Conservation (phyloP, 1,140 invertebrate genomes). For the Apis laboriosa region DNA sequence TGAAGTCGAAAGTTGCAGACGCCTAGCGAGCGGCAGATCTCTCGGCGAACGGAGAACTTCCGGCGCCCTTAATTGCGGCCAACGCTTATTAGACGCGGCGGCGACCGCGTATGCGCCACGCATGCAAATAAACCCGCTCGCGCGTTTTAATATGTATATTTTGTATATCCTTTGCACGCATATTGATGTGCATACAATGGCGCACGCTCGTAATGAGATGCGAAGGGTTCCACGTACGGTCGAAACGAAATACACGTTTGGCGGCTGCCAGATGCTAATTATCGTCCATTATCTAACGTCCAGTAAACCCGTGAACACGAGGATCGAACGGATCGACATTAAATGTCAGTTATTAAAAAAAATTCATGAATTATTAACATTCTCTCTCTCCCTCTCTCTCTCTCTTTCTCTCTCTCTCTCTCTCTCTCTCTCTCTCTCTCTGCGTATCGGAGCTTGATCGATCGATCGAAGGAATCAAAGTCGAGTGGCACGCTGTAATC, state of each 20-base stretch:
- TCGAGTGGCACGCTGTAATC: neutral
- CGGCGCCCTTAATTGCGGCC: conserved; percentile 38
- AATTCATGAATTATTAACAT: neutral
- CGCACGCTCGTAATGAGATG: conserved; percentile 19
- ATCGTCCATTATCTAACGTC: conserved; percentile 26
- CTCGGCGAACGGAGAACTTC: conserved; percentile 12
- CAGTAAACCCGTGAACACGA: neutral
- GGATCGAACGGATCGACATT: neutral
- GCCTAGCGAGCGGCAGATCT: neutral
- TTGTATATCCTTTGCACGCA: conserved; percentile 25
- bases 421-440: too few species aligned
- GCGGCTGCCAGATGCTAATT: conserved; percentile 25
- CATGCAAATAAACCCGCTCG: conserved; percentile 35
- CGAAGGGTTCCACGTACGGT: neutral
- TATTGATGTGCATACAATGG: conserved; percentile 11
- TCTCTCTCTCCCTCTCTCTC: too few species aligned
- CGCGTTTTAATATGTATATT: conserved; percentile 39
- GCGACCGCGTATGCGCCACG: conserved; percentile 3
- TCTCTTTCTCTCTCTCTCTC: too few species aligned
- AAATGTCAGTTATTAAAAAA: neutral
- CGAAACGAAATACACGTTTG: conserved; percentile 24
- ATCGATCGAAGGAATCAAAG: neutral
- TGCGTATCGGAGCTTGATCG: neutral
- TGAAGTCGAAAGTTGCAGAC: neutral
- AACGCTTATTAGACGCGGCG: conserved; percentile 42